phyloP scores from a whole-genome alignment of 2,113 vertebrate species.

The Oncorhynchus clarkii region DNA sequence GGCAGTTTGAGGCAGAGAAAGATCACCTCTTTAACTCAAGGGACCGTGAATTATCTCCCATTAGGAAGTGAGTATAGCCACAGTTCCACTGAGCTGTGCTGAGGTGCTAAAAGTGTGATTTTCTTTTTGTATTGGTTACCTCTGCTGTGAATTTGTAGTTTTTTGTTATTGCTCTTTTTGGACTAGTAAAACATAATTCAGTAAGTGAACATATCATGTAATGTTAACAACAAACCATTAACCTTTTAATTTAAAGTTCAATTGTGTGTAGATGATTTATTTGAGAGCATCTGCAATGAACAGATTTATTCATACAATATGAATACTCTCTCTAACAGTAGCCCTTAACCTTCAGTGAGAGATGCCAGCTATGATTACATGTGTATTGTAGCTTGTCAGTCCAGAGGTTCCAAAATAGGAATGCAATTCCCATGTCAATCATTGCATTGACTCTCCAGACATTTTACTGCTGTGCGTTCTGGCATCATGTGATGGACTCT shows the following conservation, averaged over 20 bases:
- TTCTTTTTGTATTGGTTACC: neutral
- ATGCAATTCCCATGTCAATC: slow-evolving; percentile 12
- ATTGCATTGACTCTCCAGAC: slow-evolving; percentile 7
- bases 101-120: neutral
- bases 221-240: neutral
- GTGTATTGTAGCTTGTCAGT: slow-evolving; percentile 15
- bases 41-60: slow-evolving; percentile 49
- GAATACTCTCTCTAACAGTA: neutral
- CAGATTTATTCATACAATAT: slow-evolving; percentile 20
- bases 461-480: slow-evolving; percentile 10
- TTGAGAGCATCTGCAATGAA: slow-evolving; percentile 9
- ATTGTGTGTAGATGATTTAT: slow-evolving; percentile 18
- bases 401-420: neutral
- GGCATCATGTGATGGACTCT: slow-evolving; percentile 10
- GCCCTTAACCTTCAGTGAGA: neutral
- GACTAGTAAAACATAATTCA: neutral
- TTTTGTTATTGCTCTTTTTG: neutral
- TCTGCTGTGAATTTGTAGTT: too few relatives aligned
- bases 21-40: slow-evolving; percentile 34
- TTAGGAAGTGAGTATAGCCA: slow-evolving; percentile 38
- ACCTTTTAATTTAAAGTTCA: too few relatives aligned
- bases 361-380: slow-evolving; percentile 35
- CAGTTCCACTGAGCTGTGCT: slow-evolving; percentile 12
- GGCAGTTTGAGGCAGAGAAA: slow-evolving; percentile 42
- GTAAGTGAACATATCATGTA: neutral